Evolutionary conservation across 2,797 vertebrate genomes (phyloP).

Genomic region (Trachurus trachurus): DNA sequence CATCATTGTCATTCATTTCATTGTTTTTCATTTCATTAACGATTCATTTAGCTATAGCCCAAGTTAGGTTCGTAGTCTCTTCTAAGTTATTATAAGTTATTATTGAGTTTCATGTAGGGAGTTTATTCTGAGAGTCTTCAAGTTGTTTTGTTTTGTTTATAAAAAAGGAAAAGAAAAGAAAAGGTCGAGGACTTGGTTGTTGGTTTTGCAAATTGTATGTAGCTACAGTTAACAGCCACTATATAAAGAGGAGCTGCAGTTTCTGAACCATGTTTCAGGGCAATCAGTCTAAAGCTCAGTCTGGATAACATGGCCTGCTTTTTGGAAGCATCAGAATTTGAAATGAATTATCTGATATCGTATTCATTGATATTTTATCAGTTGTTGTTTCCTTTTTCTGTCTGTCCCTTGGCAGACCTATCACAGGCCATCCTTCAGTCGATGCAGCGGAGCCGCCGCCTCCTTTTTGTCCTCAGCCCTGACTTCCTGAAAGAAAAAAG

Average conservation of each 20-base stretch:
- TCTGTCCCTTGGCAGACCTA: conserved; percentile 80
- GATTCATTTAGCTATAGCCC: no score
- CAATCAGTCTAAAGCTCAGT: no score
- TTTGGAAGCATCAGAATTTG: not conserved
- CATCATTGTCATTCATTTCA: conserved; percentile 15
- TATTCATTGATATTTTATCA: not conserved
- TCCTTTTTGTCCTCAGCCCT: conserved; percentile 92
- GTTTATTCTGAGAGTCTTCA: no score
- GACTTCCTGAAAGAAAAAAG: conserved; percentile 91
- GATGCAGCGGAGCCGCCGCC: conserved; percentile 92
- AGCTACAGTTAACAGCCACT: no score
- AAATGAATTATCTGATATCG: not conserved
- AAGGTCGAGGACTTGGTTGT: not conserved
- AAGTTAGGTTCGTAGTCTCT: not conserved
- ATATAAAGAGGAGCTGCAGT: no score
- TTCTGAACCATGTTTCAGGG: no score
- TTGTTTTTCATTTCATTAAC: not conserved
- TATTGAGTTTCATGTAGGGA: not conserved
- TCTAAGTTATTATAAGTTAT: not conserved
- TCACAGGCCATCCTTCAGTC: conserved; percentile 89
- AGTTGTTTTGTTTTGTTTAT: no score
- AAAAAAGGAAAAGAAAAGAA: not conserved
- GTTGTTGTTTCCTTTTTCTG: conserved; percentile 4
- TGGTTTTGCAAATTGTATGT: not conserved
- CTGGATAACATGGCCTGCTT: not conserved